Evolutionary conservation across 2,113 vertebrate genomes (phyloP).

Genomic region (Ictalurus punctatus): DNA sequence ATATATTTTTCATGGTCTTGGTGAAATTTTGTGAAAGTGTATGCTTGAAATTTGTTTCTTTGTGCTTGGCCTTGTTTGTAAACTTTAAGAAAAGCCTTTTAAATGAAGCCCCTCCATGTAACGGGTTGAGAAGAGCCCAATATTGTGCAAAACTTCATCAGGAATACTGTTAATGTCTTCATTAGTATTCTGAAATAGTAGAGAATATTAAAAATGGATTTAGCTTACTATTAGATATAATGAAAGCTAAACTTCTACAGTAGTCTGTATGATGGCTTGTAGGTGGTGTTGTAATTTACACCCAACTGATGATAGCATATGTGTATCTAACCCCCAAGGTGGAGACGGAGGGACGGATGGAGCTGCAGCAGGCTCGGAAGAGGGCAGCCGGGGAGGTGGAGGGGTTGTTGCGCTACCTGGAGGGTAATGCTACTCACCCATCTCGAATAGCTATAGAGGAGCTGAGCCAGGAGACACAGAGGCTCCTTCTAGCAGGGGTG

Average conservation of each 20-base stretch:
- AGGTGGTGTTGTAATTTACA: not conserved
- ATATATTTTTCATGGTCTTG: not conserved
- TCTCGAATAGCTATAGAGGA: slow-evolving; percentile 83
- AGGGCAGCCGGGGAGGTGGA: slow-evolving; percentile 88
- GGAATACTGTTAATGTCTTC: not conserved
- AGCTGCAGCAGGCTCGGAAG: slow-evolving; percentile 88
- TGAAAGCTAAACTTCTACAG: not conserved
- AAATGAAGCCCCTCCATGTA: not conserved
- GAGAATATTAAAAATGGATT: not conserved
- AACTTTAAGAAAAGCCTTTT: not conserved
- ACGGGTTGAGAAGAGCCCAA: not conserved
- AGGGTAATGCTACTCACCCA: slow-evolving; percentile 90
- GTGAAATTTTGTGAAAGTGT: not conserved
- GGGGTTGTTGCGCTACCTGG: slow-evolving; percentile 86
- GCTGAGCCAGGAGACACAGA: slow-evolving; percentile 83
- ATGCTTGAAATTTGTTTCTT: not conserved
- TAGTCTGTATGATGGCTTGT: not conserved
- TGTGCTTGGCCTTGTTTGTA: not conserved
- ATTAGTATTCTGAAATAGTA: not conserved
- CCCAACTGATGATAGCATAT: not conserved
- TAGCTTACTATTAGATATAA: not conserved
- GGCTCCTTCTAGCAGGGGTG: slow-evolving; percentile 81
- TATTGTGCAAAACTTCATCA: not conserved
- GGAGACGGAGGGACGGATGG: slow-evolving; percentile 86
- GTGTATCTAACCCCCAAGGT: slow-evolving; percentile 62